Evolutionary conservation across 2,113 vertebrate genomes (phyloP).

Genomic region (Sebastes schlegelii): DNA sequence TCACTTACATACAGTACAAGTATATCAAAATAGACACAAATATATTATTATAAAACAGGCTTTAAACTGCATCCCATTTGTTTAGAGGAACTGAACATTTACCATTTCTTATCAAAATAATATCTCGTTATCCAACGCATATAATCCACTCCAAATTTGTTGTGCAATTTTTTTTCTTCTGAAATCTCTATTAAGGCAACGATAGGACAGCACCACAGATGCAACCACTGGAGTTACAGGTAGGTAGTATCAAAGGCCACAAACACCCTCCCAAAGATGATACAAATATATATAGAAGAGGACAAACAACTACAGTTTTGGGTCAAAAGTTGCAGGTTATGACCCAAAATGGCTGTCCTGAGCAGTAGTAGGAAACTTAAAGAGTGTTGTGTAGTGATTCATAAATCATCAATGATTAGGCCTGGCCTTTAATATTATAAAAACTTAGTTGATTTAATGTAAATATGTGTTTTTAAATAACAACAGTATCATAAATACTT

Average conservation of each 20-base stretch:
- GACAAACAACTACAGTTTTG: slow-evolving; percentile 54
- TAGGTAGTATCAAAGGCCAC: slow-evolving; percentile 77
- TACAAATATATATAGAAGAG: slow-evolving; percentile 62
- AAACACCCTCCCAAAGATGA: slow-evolving; percentile 47
- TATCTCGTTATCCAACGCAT: slow-evolving; percentile 50
- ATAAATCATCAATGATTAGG: slow-evolving; percentile 55
- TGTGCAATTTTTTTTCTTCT: slow-evolving; percentile 64
- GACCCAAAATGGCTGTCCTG: slow-evolving; percentile 71
- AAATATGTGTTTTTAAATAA: slow-evolving; percentile 59
- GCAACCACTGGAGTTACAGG: slow-evolving; percentile 73
- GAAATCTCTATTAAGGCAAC: slow-evolving; percentile 76
- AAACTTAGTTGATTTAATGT: slow-evolving; percentile 55
- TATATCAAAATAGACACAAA: slow-evolving; percentile 76
- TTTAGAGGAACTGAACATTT: slow-evolving; percentile 40
- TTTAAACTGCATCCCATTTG: slow-evolving; percentile 45
- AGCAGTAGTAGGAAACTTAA: slow-evolving; percentile 54
- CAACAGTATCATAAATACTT: slow-evolving; percentile 68
- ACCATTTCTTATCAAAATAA: slow-evolving; percentile 69
- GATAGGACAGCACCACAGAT: slow-evolving; percentile 79
- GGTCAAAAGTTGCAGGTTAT: slow-evolving; percentile 58
- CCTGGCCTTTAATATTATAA: slow-evolving; percentile 50
- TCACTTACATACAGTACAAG: slow-evolving; percentile 60
- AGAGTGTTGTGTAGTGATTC: slow-evolving; percentile 49
- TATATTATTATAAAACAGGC: slow-evolving; percentile 67
- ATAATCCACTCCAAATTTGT: slow-evolving; percentile 51